These are phyloP conservation scores for Acanthosoma haemorrhoidale DNA, from an alignment of 2,888 invertebrate genomes.

Conservation along the genomic window DNA sequence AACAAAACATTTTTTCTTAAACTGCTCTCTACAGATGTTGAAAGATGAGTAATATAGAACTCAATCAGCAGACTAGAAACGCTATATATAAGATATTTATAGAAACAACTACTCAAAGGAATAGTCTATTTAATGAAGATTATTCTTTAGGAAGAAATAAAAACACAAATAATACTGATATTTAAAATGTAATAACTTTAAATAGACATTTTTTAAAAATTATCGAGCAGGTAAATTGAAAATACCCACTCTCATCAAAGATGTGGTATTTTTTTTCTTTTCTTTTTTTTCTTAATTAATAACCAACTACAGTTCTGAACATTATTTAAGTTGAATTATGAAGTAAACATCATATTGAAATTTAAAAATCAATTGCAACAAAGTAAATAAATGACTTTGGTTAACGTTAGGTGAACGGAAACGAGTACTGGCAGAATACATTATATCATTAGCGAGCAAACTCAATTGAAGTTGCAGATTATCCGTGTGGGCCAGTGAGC, in stretches of 20 bases:
- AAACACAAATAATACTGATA: slow-evolving; percentile 10
- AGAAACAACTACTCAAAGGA: not conserved
- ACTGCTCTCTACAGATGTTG: slow-evolving; percentile 8
- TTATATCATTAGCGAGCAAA: not conserved
- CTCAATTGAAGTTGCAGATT: not conserved
- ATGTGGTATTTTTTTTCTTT: not conserved
- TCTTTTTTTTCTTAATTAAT: not conserved
- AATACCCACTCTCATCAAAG: not conserved
- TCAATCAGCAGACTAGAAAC: not conserved
- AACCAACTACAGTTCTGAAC: slow-evolving; percentile 1
- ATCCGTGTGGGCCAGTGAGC: not conserved
- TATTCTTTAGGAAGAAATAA: not conserved
- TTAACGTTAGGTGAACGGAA: not conserved
- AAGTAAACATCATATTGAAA: not conserved
- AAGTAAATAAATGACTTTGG: not conserved
- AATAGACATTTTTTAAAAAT: not conserved
- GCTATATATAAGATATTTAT: not conserved
- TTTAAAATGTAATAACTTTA: not conserved
- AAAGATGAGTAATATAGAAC: slow-evolving; percentile 1
- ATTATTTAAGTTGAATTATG: not conserved
- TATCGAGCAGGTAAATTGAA: not conserved
- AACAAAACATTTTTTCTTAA: slow-evolving; percentile 12
- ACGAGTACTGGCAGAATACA: not conserved
- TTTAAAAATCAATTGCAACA: not conserved
- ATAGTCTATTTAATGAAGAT: not conserved